Percentiles rank a stretch among this genome's conserved stretches.
Evolutionary conservation across 2,888 invertebrate species (phyloP).

Genomic region (Antheraea yamamai): DNA sequence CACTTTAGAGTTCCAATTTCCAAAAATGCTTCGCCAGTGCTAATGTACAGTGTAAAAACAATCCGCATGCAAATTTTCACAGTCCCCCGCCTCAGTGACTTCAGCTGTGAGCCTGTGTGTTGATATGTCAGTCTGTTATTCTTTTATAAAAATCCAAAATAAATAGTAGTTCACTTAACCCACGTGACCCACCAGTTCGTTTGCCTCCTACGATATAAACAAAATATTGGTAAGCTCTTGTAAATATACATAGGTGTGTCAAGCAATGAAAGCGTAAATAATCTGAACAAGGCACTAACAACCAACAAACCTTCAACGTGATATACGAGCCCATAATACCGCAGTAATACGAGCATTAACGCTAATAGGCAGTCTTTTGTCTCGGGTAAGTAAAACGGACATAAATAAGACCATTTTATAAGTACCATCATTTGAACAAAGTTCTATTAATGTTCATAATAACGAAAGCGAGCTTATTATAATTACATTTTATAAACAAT

Average conservation of each 20-base stretch:
- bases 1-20: too few species aligned
- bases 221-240: neutral
- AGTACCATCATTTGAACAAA: constrained; percentile 2
- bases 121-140: too few species aligned
- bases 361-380: constrained; percentile 23
- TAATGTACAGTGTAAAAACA: too few species aligned
- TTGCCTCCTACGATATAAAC: too few species aligned
- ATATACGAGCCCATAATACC: constrained; percentile 21
- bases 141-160: too few species aligned
- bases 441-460: constrained; percentile 2
- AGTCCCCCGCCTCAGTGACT: too few species aligned
- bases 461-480: neutral
- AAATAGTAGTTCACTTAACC: too few species aligned
- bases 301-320: constrained; percentile 18
- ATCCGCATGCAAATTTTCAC: too few species aligned
- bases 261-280: constrained; percentile 13
- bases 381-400: constrained; percentile 17
- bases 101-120: too few species aligned
- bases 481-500: constrained; percentile 3
- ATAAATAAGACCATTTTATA: constrained; percentile 18
- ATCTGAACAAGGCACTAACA: constrained; percentile 18
- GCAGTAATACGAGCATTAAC: constrained; percentile 21
- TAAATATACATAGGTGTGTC: neutral
- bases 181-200: too few species aligned
- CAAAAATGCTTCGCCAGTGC: too few species aligned